Conservation (phyloP, 2,888 invertebrate species). For the Oligia fasciuncula region DNA sequence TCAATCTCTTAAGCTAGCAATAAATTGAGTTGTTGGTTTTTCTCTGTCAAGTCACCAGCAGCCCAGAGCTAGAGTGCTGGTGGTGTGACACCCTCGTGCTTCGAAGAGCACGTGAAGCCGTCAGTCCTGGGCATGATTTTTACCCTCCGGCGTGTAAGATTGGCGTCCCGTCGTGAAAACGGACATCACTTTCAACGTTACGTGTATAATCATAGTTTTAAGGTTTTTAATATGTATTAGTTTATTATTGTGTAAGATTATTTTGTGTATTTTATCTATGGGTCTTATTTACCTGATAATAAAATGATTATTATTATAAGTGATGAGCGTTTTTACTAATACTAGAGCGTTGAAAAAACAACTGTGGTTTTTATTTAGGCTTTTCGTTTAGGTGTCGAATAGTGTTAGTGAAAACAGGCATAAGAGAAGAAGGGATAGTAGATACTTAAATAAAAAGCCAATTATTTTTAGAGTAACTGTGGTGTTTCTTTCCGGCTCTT, state of each 20-base stretch:
- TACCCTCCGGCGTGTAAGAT: neutral
- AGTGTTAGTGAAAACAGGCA: too few relatives aligned
- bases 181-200: too few relatives aligned
- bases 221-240: too few relatives aligned
- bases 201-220: too few relatives aligned
- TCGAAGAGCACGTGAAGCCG: neutral
- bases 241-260: too few relatives aligned
- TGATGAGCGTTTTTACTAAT: neutral
- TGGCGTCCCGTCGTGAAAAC: neutral
- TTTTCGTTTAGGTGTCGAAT: neutral
- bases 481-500: too few relatives aligned
- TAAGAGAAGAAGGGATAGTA: too few relatives aligned
- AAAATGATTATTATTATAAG: too few relatives aligned
- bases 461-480: too few relatives aligned
- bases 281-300: too few relatives aligned
- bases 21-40: fast-evolving
- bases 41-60: neutral
- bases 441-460: too few relatives aligned
- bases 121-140: neutral
- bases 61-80: neutral
- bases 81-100: neutral
- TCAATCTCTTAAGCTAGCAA: neutral
- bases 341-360: neutral
- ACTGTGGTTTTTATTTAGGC: neutral
- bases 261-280: too few relatives aligned